phyloP scores from a whole-genome alignment of 2,797 vertebrate genomes.

The Galagoides demidoff region DNA sequence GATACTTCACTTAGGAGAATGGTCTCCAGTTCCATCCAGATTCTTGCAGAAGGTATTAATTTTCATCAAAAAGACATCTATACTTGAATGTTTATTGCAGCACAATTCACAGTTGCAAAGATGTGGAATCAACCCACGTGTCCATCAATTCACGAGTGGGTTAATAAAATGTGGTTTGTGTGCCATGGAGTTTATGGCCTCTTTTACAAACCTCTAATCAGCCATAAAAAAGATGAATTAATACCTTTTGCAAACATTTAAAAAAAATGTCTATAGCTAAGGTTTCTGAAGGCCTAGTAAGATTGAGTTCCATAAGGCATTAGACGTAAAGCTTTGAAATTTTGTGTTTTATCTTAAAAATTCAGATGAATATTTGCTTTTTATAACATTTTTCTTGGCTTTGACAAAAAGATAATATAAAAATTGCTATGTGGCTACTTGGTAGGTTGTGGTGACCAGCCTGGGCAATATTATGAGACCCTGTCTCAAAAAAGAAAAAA shows the following conservation, averaged over 20 bases:
- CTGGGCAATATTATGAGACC: background rate
- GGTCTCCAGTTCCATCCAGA: background rate
- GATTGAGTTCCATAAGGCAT: background rate
- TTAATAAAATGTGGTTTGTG: background rate
- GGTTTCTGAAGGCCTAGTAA: background rate
- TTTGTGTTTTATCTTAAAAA: slow-evolving; percentile 11
- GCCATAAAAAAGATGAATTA: background rate
- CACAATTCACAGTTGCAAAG: background rate
- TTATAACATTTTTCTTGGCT: background rate
- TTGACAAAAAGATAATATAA: background rate
- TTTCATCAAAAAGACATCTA: background rate
- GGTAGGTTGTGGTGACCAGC: background rate
- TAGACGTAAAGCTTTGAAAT: background rate
- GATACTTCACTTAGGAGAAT: background rate
- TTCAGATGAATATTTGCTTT: background rate
- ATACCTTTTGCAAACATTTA: background rate
- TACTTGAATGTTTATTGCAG: background rate
- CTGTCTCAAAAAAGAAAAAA: background rate
- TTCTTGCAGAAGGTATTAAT: background rate
- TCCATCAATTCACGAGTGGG: background rate
- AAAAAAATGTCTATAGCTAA: background rate
- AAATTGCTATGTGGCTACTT: background rate
- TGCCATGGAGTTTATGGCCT: too few relatives aligned
- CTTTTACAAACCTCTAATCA: background rate
- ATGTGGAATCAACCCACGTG: background rate